Conservation (phyloP, 2,113 vertebrate species). For the Anguilla rostrata region DNA sequence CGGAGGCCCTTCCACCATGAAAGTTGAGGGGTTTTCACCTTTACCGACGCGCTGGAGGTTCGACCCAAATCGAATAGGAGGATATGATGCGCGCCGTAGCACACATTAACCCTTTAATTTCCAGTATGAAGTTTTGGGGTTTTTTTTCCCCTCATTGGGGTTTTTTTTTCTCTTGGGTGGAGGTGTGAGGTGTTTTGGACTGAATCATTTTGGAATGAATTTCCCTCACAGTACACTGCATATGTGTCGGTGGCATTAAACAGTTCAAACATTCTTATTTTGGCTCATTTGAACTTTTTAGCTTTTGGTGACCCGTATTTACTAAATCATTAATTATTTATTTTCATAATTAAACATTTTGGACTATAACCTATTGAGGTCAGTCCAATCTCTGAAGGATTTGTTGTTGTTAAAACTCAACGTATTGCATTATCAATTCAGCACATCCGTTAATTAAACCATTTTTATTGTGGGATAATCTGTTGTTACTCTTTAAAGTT, state of each 20-base stretch:
- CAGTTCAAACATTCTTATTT: neutral
- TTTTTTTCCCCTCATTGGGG: neutral
- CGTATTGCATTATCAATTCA: too few species aligned
- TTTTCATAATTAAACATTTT: too few species aligned
- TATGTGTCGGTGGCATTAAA: neutral
- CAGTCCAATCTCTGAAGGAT: too few species aligned
- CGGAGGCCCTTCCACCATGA: conserved; percentile 36
- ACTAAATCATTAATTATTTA: neutral
- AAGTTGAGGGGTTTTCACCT: conserved; percentile 7
- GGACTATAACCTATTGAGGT: too few species aligned
- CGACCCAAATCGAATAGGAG: neutral
- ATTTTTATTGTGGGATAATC: too few species aligned
- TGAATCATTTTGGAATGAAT: neutral
- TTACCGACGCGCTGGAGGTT: neutral
- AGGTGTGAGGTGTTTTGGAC: neutral
- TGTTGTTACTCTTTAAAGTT: too few species aligned
- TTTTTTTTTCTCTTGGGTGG: neutral
- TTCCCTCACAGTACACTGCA: neutral
- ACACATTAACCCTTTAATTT: neutral
- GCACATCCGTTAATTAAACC: too few species aligned
- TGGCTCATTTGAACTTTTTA: neutral
- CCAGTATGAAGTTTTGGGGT: neutral
- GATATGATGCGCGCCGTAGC: neutral
- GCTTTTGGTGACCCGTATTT: neutral
- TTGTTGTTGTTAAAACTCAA: too few species aligned